A percentile compares a stretch with the other conserved stretches of the same genome.
Evolutionary conservation across 2,888 invertebrate genomes (phyloP).

Genomic region (Sphecodes monilicornis): DNA sequence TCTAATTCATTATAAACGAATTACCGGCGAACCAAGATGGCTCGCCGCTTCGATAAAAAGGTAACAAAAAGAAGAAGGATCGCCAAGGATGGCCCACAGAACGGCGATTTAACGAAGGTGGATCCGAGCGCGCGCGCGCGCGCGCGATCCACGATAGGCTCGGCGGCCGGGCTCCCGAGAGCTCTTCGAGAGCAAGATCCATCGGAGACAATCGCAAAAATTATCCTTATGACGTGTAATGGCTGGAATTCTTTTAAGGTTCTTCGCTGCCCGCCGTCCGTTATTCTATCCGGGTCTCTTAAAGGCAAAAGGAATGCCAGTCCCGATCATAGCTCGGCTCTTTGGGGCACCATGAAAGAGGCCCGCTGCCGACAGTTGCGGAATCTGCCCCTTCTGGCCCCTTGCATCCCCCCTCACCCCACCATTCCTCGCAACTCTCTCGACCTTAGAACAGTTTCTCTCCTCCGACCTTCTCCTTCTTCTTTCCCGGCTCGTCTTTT

Average conservation of each 20-base stretch:
- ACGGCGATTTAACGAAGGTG: constrained; percentile 71
- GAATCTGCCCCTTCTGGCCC: constrained; percentile 73
- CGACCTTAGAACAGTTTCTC: constrained; percentile 61
- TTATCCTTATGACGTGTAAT: constrained; percentile 82
- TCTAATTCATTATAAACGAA: constrained; percentile 76
- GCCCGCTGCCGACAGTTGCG: constrained; percentile 75
- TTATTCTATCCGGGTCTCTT: constrained; percentile 76
- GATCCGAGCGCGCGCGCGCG: background rate
- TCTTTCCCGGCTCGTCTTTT: background rate
- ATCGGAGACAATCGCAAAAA: constrained; percentile 80
- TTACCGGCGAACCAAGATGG: constrained; percentile 70
- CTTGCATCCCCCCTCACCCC: constrained; percentile 33
- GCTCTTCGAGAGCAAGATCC: constrained; percentile 19
- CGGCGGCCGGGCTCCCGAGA: background rate
- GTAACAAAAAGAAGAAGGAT: no score
- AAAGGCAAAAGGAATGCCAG: constrained; percentile 81
- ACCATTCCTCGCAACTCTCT: background rate
- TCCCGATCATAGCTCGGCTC: constrained; percentile 81
- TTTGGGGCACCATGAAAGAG: constrained; percentile 78
- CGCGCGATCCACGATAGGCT: background rate
- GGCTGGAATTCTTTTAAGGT: constrained; percentile 80
- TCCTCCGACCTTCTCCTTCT: constrained; percentile 33
- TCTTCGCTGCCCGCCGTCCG: constrained; percentile 53
- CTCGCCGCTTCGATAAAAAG: constrained; percentile 73
- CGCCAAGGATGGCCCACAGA: no score